Evolutionary conservation across 2,797 vertebrate species (phyloP).

Genomic region (Euphonia xanthogaster): DNA sequence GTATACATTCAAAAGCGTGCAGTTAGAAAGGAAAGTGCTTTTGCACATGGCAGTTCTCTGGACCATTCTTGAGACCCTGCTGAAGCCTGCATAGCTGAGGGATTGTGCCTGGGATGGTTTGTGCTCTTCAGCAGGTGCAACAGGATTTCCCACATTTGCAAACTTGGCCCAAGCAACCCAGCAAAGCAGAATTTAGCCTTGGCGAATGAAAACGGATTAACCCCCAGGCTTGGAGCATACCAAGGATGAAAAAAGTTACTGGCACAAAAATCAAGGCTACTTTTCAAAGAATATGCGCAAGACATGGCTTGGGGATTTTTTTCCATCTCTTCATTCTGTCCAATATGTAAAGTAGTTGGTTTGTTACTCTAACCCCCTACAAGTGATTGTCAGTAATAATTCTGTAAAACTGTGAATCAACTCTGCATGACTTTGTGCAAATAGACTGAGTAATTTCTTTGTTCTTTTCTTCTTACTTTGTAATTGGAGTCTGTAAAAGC

Average conservation of each 20-base stretch:
- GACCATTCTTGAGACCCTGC: rapidly evolving
- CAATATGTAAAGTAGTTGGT: slow-evolving; percentile 17
- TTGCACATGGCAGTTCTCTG: background rate
- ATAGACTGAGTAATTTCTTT: slow-evolving; percentile 82
- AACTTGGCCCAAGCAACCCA: background rate
- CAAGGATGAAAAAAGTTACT: background rate
- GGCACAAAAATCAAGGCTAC: background rate
- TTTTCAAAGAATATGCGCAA: background rate
- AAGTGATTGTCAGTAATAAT: slow-evolving; percentile 73
- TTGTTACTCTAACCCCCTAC: slow-evolving; percentile 49
- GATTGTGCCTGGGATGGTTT: background rate
- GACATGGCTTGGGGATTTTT: background rate
- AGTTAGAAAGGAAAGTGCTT: background rate
- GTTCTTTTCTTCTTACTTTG: slow-evolving; percentile 77
- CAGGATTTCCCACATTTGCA: background rate
- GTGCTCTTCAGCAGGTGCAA: background rate
- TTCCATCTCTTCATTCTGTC: background rate
- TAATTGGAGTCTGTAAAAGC: slow-evolving; percentile 80
- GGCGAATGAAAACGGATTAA: background rate
- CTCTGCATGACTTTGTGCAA: slow-evolving; percentile 76
- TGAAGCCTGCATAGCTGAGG: background rate
- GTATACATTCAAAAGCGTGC: rapidly evolving
- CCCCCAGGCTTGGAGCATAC: background rate
- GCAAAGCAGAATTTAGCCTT: background rate
- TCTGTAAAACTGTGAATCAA: slow-evolving; percentile 79